Evolutionary conservation across 2,797 vertebrate genomes (phyloP).

Genomic region (Paedocypris micromegethes): DNA sequence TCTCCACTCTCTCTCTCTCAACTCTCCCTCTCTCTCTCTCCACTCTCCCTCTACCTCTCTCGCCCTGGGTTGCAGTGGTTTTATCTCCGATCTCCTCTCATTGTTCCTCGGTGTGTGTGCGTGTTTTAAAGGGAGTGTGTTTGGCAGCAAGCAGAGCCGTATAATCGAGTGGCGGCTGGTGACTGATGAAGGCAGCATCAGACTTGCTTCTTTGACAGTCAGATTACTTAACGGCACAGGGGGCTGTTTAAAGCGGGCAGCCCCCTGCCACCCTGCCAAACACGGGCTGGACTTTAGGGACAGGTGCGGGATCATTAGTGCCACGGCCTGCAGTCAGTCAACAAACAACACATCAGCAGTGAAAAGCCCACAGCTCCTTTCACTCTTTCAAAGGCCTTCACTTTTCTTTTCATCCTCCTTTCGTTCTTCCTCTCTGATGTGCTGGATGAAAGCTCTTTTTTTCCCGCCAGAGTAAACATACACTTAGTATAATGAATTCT

Average conservation of each 20-base stretch:
- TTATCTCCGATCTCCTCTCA: slow-evolving; percentile 20
- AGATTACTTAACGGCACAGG: slow-evolving; percentile 44
- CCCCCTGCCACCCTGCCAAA: slow-evolving; percentile 40
- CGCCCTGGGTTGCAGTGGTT: not conserved
- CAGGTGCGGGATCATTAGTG: slow-evolving; percentile 51
- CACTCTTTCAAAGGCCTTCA: not conserved
- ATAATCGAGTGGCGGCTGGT: slow-evolving; percentile 44
- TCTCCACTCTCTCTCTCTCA: not conserved
- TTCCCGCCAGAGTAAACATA: not conserved
- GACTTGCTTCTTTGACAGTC: slow-evolving; percentile 48
- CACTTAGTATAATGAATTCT: not conserved
- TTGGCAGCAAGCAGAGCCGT: slow-evolving; percentile 28
- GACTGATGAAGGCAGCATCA: slow-evolving; percentile 48
- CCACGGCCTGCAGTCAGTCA: slow-evolving; percentile 35
- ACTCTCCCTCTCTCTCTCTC: slow-evolving; percentile 1
- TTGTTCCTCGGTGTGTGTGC: slow-evolving; percentile 16
- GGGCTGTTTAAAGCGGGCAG: slow-evolving; percentile 35
- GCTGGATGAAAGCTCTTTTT: not conserved
- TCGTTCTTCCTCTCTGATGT: not conserved
- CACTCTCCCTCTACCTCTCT: slow-evolving; percentile 1
- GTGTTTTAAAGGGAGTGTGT: not conserved
- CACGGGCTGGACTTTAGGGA: slow-evolving; percentile 23
- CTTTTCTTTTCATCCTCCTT: slow-evolving; percentile 13
- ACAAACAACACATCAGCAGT: slow-evolving; percentile 32
- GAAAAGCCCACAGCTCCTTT: slow-evolving; percentile 3